Percentiles rank a stretch among this genome's conserved stretches.
These are phyloP conservation scores for Yponomeuta cagnagella DNA, from an alignment of 2,888 invertebrate species.

Conservation along the genomic window DNA sequence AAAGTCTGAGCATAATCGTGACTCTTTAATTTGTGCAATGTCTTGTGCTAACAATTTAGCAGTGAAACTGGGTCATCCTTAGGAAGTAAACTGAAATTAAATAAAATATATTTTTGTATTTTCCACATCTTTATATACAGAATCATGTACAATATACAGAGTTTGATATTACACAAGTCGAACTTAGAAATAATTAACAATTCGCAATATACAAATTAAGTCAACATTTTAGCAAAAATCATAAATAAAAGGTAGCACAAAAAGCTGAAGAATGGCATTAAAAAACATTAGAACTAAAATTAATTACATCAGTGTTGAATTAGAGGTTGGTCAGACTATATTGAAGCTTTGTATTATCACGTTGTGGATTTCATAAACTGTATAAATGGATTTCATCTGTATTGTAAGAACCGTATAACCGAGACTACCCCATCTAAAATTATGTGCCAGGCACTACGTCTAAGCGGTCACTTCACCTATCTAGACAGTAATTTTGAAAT, in stretches of 20 bases:
- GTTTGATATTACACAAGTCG: constrained; percentile 11
- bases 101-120: constrained; percentile 29
- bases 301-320: too few relatives aligned
- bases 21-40: too few relatives aligned
- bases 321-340: neutral
- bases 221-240: constrained; percentile 38
- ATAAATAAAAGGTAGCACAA: constrained; percentile 7
- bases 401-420: too few relatives aligned
- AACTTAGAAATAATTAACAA: constrained; percentile 71
- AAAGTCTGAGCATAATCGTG: too few relatives aligned
- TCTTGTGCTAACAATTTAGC: too few relatives aligned
- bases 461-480: too few relatives aligned
- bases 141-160: constrained; percentile 39
- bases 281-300: too few relatives aligned
- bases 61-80: too few relatives aligned
- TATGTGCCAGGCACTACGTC: too few relatives aligned
- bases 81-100: constrained; percentile 19
- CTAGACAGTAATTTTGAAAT: too few relatives aligned
- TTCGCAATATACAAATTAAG: constrained; percentile 42
- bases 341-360: constrained; percentile 1
- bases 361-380: constrained; percentile 6
- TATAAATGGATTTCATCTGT: too few relatives aligned
- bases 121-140: constrained; percentile 66
- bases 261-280: neutral
- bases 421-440: too few relatives aligned